Evolutionary conservation across 2,797 vertebrate genomes (phyloP).

Genomic region (Selene dorsalis): DNA sequence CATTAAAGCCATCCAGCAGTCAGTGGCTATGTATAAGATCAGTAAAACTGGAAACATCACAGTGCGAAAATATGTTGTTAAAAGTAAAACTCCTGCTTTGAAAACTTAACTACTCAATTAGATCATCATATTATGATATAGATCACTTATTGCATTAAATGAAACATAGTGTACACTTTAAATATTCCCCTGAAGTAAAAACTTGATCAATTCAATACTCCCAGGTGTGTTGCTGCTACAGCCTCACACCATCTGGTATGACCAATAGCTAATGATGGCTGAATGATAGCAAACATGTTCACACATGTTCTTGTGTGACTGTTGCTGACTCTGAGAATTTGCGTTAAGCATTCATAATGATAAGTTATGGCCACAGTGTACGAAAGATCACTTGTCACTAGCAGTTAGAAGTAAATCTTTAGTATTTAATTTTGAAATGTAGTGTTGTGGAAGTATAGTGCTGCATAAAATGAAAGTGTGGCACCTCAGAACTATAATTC

Average conservation of each 20-base stretch:
- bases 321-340: neutral
- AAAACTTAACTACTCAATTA: neutral
- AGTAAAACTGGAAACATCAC: neutral
- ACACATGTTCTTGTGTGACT: neutral
- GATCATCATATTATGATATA: no score
- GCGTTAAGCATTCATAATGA: neutral
- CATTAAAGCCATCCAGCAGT: no score
- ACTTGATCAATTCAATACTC: neutral
- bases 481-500: neutral
- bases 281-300: neutral
- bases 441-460: neutral
- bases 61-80: neutral
- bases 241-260: neutral
- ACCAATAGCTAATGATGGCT: neutral
- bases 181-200: neutral
- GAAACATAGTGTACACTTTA: neutral
- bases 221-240: neutral
- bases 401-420: no score
- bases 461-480: neutral
- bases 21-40: neutral
- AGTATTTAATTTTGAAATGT: neutral
- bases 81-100: neutral
- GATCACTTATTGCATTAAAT: neutral
- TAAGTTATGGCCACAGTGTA: no score
- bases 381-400: no score